Percentiles rank a stretch among this genome's conserved stretches.
These are phyloP conservation scores for Diloba caeruleocephala DNA, from an alignment of 2,888 invertebrate genomes.

Conservation along the genomic window DNA sequence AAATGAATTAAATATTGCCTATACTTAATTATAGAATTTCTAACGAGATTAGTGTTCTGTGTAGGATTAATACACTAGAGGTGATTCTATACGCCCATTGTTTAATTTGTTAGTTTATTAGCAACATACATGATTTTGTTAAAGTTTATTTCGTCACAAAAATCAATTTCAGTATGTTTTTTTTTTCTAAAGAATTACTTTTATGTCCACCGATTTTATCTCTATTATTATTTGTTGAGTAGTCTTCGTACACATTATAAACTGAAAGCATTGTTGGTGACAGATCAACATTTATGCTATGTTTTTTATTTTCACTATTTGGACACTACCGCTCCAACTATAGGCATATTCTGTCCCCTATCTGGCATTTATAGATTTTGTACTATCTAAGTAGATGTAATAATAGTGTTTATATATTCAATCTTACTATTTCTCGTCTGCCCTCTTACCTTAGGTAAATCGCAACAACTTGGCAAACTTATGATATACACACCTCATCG, in stretches of 20 bases:
- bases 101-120: conserved; percentile 60
- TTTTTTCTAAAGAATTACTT: conserved; percentile 58
- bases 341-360: conserved; percentile 17
- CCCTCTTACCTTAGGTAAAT: conserved; percentile 22
- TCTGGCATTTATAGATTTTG: conserved; percentile 28
- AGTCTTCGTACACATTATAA: conserved; percentile 28
- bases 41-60: conserved; percentile 37
- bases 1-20: conserved; percentile 60
- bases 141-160: conserved; percentile 59
- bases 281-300: conserved; percentile 15
- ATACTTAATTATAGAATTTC: conserved; percentile 47
- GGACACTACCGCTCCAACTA: conserved; percentile 17
- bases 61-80: conserved; percentile 47
- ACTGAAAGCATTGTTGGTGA: conserved; percentile 20
- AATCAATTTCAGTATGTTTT: conserved; percentile 63
- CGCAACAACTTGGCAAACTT: conserved; percentile 25
- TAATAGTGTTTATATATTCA: conserved; percentile 34
- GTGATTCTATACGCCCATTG: conserved; percentile 55
- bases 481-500: conserved; percentile 40
- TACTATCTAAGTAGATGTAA: conserved; percentile 29
- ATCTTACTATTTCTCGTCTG: conserved; percentile 22
- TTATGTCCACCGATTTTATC: conserved; percentile 56
- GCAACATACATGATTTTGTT: conserved; percentile 64
- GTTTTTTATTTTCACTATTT: conserved; percentile 13
- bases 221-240: conserved; percentile 56